Evolutionary conservation across 2,113 vertebrate species (phyloP).

Genomic region (Pelodiscus sinensis): DNA sequence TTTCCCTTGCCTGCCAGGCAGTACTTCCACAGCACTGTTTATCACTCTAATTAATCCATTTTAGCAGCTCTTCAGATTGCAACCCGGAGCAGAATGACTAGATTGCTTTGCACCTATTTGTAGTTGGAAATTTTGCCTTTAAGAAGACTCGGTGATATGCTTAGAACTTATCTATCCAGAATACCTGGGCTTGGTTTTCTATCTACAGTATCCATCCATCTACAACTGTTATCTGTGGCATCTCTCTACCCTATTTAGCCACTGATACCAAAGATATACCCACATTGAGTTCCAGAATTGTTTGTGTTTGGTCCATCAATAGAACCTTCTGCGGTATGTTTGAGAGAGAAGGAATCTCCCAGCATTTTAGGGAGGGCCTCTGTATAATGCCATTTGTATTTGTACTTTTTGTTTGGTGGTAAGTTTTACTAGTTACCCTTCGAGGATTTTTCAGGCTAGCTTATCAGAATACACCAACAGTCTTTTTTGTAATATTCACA

Average conservation of each 20-base stretch:
- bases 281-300: neutral
- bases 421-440: conserved; percentile 86
- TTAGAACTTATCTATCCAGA: conserved; percentile 61
- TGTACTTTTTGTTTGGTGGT: conserved; percentile 83
- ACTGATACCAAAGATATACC: conserved; percentile 63
- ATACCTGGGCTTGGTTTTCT: conserved; percentile 35
- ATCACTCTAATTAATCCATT: conserved; percentile 74
- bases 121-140: conserved; percentile 68
- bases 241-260: conserved; percentile 63
- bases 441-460: conserved; percentile 83
- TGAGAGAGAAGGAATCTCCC: conserved; percentile 53
- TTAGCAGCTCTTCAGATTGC: conserved; percentile 65
- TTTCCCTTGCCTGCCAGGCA: conserved; percentile 58
- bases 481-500: conserved; percentile 86
- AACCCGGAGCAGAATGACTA: conserved; percentile 55
- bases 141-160: conserved; percentile 4
- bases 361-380: conserved; percentile 69
- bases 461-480: conserved; percentile 87
- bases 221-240: conserved; percentile 62
- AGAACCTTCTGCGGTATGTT: conserved; percentile 20
- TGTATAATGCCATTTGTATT: conserved; percentile 73
- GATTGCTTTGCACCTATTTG: conserved; percentile 70
- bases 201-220: conserved; percentile 51
- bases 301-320: conserved; percentile 29
- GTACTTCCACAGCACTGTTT: conserved; percentile 57